These are phyloP conservation scores for Rhabditophanes sp. DNA, from an alignment of 2,888 invertebrate species.

Conservation along the genomic window DNA sequence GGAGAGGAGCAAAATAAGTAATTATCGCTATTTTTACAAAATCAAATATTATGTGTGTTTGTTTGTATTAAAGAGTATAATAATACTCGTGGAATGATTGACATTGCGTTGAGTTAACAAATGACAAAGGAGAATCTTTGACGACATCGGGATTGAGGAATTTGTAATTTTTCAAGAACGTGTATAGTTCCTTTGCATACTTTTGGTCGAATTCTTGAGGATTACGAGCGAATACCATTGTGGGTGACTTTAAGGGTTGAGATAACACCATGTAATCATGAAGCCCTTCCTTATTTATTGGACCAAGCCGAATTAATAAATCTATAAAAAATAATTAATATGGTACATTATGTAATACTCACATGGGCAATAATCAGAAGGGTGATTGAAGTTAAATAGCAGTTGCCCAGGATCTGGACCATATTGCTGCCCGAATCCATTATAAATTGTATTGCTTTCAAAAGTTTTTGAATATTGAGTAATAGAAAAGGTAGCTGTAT, in stretches of 20 bases:
- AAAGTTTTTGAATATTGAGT: conserved; percentile 18
- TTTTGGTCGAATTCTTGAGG: conserved; percentile 18
- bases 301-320: conserved; percentile 32
- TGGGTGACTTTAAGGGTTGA: conserved; percentile 38
- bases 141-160: conserved; percentile 33
- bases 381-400: conserved; percentile 32
- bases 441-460: conserved; percentile 14
- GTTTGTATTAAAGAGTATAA: too few species aligned
- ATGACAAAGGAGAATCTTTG: conserved; percentile 18
- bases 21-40: too few species aligned
- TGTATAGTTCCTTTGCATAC: conserved; percentile 23
- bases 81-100: conserved; percentile 3
- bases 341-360: conserved; percentile 9
- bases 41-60: too few species aligned
- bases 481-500: conserved; percentile 28
- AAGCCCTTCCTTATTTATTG: conserved; percentile 15
- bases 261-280: conserved; percentile 36
- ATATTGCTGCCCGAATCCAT: conserved; percentile 29
- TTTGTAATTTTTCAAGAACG: conserved; percentile 30
- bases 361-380: conserved; percentile 39
- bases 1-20: too few species aligned
- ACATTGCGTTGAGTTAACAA: conserved; percentile 9
- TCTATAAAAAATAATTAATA: conserved; percentile 16
- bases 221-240: conserved; percentile 34
- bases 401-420: conserved; percentile 40